Percentiles rank a stretch among this genome's conserved stretches.
Conservation (phyloP, 1,140 invertebrate genomes). For the Drosophila yakuba region DNA sequence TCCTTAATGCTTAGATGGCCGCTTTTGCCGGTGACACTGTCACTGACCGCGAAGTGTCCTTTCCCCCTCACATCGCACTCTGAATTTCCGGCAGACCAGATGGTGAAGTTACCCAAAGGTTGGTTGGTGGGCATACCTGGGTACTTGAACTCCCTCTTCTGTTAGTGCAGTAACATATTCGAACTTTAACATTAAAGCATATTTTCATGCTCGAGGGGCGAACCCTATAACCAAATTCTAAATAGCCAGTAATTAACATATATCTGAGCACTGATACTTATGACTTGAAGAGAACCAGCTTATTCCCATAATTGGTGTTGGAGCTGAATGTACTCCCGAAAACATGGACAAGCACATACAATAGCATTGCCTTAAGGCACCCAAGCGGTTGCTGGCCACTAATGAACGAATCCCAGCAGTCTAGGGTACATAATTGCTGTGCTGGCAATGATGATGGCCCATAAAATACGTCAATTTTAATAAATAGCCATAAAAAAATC, state of each 20-base stretch:
- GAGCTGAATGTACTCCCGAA: not conserved
- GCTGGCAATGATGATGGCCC: slow-evolving; percentile 57
- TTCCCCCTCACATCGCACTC: not conserved
- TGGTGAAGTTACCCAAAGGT: not conserved
- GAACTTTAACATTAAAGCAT: no score
- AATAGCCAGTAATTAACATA: no score
- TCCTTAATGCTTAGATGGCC: slow-evolving; percentile 23
- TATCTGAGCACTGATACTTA: no score
- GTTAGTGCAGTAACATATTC: no score
- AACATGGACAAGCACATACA: not conserved
- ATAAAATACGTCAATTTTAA: slow-evolving; percentile 75
- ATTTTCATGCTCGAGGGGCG: no score
- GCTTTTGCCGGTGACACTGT: slow-evolving; percentile 56
- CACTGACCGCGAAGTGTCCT: slow-evolving; percentile 43
- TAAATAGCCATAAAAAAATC: slow-evolving; percentile 63
- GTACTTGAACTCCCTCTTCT: not conserved
- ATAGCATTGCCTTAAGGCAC: not conserved
- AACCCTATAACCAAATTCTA: no score
- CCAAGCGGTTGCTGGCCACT: slow-evolving; percentile 12
- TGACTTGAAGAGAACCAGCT: no score
- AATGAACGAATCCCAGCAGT: slow-evolving; percentile 35
- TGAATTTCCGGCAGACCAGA: not conserved
- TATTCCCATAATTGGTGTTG: not conserved
- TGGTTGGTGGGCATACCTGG: slow-evolving; percentile 1
- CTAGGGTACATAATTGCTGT: slow-evolving; percentile 58